A percentile compares a stretch with the other conserved stretches of the same genome.
These are phyloP conservation scores for Scaptomyza montana DNA, from an alignment of 1,140 invertebrate genomes.

Conservation along the genomic window DNA sequence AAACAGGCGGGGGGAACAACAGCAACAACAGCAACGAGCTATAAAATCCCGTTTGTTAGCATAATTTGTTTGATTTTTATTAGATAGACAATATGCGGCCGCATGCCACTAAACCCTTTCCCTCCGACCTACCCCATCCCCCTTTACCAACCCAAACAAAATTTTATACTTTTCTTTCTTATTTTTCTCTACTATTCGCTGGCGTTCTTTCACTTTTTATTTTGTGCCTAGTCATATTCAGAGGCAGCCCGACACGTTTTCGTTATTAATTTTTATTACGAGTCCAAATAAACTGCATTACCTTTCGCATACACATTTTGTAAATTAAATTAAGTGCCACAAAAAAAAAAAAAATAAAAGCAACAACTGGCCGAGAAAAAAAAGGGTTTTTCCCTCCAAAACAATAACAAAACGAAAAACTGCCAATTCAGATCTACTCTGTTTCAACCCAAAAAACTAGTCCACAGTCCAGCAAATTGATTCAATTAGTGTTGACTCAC, in stretches of 20 bases:
- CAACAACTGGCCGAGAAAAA: constrained; percentile 4
- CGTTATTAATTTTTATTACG: constrained; percentile 81
- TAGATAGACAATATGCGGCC: constrained; percentile 63
- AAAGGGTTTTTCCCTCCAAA: constrained; percentile 4
- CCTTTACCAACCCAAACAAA: neutral
- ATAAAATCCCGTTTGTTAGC: constrained; percentile 80
- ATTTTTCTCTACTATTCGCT: constrained; percentile 18
- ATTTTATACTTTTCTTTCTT: constrained; percentile 24
- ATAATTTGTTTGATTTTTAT: constrained; percentile 83
- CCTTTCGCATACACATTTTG: constrained; percentile 51
- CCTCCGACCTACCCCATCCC: neutral
- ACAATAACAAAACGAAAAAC: constrained; percentile 16
- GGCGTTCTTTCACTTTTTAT: neutral
- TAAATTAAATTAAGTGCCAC: constrained; percentile 68
- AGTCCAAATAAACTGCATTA: constrained; percentile 76
- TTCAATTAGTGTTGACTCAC: no score
- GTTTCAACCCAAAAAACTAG: neutral
- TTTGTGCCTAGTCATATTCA: constrained; percentile 74
- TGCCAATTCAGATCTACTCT: neutral
- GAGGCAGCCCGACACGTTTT: constrained; percentile 64
- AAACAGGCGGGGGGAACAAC: constrained; percentile 4
- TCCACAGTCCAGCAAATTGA: no score
- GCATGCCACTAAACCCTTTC: constrained; percentile 8
- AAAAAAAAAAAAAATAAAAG: constrained; percentile 7
- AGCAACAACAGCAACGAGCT: constrained; percentile 25